Evolutionary conservation across 2,113 vertebrate genomes (phyloP), one percentile per base, ranked within the genome.

Genomic region (Stigmatopora nigra): DNA sequence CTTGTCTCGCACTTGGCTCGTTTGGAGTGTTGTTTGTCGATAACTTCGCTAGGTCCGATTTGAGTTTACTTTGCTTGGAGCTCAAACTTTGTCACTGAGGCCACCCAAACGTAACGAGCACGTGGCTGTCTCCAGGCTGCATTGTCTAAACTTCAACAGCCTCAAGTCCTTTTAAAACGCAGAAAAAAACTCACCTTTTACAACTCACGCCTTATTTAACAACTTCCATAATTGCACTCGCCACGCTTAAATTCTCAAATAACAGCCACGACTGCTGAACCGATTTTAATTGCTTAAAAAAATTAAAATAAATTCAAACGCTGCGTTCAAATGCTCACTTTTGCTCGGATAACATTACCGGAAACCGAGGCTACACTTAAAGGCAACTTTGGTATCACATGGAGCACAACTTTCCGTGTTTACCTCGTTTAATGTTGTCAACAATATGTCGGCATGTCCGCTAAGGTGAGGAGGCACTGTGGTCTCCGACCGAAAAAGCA

Each of bases 101-200:
- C 68, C 68, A 80, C 68, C 55, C 82, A 81, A 79, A 84, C 78
- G 68, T 72, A 48, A 52, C 68, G 89, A 91, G 88, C 90, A 91
- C 90, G 89, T 91, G 90, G 89, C 84, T 88, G 77, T 83, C 76
- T 74, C 74, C 72, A 81, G 76, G 76, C 78, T 75, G 87, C 86
- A 90, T 90, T 90, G 90, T 91, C 78, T 85, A 58, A 73, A 83
- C 82, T 81, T 86, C 80, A 51, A 64, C 48, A 8, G 13, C 25
- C n/a, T 64, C 31, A 31, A 55, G 67, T 82, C 76, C 73, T 58
- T 83, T 78, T 67, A 80, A 79, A 81, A 69, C 72, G 25, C 51
- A 0, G 7, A 11, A 66, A 31, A 31, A 76, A 74, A 60, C 2
- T 69, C 68, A 0, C 14, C 2, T 56, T 64, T 53, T 14, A 0